Conservation (phyloP, 2,888 invertebrate genomes). For the Sphinx pinastri region DNA sequence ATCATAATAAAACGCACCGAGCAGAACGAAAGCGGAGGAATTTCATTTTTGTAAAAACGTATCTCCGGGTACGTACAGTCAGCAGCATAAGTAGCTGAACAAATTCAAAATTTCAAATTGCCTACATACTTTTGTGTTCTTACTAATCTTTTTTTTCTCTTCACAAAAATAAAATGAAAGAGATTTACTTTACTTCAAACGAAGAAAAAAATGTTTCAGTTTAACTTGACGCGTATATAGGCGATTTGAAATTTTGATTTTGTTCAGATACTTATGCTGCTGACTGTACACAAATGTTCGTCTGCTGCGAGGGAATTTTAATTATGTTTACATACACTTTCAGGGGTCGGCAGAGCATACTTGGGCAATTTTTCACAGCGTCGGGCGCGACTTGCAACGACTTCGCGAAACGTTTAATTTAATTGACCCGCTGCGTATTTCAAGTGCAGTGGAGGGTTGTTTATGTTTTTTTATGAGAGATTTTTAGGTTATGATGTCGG, state of each 20-base stretch:
- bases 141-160: too few relatives aligned
- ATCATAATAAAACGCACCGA: conserved; percentile 22
- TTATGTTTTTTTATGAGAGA: neutral
- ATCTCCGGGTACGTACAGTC: conserved; percentile 25
- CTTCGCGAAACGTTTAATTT: conserved; percentile 38
- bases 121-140: too few relatives aligned
- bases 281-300: conserved; percentile 18
- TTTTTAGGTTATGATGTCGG: neutral
- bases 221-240: too few relatives aligned
- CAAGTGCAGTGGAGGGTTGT: conserved; percentile 38
- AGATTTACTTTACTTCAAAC: too few relatives aligned
- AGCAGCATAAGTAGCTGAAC: too few relatives aligned
- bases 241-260: too few relatives aligned
- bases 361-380: conserved; percentile 52
- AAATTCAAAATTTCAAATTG: too few relatives aligned
- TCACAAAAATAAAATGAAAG: too few relatives aligned
- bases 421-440: conserved; percentile 49
- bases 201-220: too few relatives aligned
- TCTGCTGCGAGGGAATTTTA: conserved; percentile 56
- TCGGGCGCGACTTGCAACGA: conserved; percentile 31
- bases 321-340: conserved; percentile 62
- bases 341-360: conserved; percentile 34
- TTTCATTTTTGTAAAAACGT: conserved; percentile 27
- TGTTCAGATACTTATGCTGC: too few relatives aligned
- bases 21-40: conserved; percentile 22